phyloP scores from a whole-genome alignment of 2,888 invertebrate species.

The Eilema depressum region DNA sequence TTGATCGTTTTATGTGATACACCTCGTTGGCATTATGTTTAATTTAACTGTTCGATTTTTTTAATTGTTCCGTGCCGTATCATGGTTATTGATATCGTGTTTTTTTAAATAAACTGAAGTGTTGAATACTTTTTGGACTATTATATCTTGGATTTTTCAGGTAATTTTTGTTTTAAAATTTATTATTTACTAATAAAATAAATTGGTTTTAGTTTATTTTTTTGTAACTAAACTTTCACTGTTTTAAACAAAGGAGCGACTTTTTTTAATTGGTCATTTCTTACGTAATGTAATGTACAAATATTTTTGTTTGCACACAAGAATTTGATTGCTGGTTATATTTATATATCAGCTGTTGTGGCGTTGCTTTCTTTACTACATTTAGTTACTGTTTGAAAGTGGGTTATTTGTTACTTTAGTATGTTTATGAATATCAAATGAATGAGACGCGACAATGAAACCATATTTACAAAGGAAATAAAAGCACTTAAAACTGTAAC shows the following conservation, averaged over 20 bases:
- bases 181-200: constrained; percentile 40
- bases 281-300: constrained; percentile 44
- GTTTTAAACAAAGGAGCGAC: constrained; percentile 42
- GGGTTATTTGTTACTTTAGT: background rate
- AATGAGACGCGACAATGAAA: background rate
- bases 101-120: constrained; percentile 56
- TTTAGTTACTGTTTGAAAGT: background rate
- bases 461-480: constrained; percentile 2
- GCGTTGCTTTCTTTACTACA: constrained; percentile 41
- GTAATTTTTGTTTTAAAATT: no score
- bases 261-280: constrained; percentile 36
- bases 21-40: constrained; percentile 83
- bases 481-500: background rate
- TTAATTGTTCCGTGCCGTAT: constrained; percentile 76
- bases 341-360: constrained; percentile 32
- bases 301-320: constrained; percentile 43
- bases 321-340: constrained; percentile 35
- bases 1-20: constrained; percentile 85
- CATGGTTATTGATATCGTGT: constrained; percentile 64
- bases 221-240: constrained; percentile 34
- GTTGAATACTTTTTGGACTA: constrained; percentile 64
- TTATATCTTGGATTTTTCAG: constrained; percentile 57
- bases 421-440: constrained; percentile 6
- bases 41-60: constrained; percentile 80
- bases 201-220: constrained; percentile 29